Percentiles rank a stretch among this genome's conserved stretches.
Conservation (phyloP, 2,797 vertebrate genomes). For the Argyrosomus regius region DNA sequence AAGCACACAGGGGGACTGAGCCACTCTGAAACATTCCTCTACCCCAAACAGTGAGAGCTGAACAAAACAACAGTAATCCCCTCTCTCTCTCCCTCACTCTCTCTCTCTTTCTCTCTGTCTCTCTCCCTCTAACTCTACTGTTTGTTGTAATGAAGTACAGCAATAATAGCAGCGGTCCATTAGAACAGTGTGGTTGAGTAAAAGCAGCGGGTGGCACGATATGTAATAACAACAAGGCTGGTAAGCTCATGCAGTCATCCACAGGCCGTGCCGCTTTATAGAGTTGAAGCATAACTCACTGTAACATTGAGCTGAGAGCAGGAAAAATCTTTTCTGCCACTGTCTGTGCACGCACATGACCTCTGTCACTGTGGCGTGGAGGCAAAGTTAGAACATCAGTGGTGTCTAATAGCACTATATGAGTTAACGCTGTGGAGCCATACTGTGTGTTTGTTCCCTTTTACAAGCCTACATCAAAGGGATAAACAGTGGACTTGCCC, state of each 20-base stretch:
- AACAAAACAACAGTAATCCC: conserved; percentile 62
- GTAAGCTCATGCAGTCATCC: conserved; percentile 6
- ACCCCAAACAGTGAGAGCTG: conserved; percentile 59
- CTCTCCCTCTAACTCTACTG: conserved; percentile 25
- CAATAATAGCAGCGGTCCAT: conserved; percentile 62
- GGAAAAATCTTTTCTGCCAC: not conserved
- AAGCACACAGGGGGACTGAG: conserved; percentile 53
- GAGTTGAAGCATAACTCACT: conserved; percentile 31
- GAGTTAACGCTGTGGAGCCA: conserved; percentile 46
- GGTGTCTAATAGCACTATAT: conserved; percentile 37
- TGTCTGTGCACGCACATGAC: conserved; percentile 22
- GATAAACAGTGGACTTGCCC: conserved; percentile 55
- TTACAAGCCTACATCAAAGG: conserved; percentile 74
- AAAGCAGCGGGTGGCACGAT: conserved; percentile 64
- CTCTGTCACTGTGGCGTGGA: conserved; percentile 37
- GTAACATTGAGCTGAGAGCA: conserved; percentile 1
- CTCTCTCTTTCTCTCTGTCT: conserved; percentile 4
- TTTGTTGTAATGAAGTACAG: conserved; percentile 66
- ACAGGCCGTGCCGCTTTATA: conserved; percentile 17
- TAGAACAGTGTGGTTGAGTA: conserved; percentile 60
- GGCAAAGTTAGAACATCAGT: conserved; percentile 62
- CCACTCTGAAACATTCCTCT: conserved; percentile 70
- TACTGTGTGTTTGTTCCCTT: conserved; percentile 57
- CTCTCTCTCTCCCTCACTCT: conserved; percentile 4
- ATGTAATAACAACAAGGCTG: conserved; percentile 56